These are phyloP conservation scores for Echinops telfairi DNA, from an alignment of 2,113 vertebrate species.

Conservation along the genomic window DNA sequence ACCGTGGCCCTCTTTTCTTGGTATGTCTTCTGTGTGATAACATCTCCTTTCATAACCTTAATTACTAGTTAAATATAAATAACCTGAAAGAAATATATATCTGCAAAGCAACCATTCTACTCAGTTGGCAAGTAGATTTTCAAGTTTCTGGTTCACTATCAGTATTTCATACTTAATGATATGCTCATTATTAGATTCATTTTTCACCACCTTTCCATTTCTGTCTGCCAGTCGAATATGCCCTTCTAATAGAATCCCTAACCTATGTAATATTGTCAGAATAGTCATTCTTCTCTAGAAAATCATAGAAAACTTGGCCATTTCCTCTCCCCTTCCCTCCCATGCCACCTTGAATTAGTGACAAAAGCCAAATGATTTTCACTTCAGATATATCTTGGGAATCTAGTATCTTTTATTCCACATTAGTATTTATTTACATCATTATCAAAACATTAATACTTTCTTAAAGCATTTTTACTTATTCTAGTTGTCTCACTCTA, in stretches of 20 bases:
- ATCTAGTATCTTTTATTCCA: not conserved
- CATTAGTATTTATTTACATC: not conserved
- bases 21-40: not conserved
- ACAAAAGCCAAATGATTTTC: not conserved
- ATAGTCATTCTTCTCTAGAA: not conserved
- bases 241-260: not conserved
- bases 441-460: not conserved
- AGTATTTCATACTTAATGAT: not conserved
- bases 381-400: not conserved
- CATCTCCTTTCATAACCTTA: not conserved
- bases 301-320: not conserved
- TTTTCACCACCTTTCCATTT: not conserved
- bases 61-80: not conserved
- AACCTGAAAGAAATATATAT: not conserved
- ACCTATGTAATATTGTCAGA: not conserved
- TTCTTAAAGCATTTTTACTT: not conserved
- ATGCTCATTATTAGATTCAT: not conserved
- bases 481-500: not conserved
- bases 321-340: not conserved
- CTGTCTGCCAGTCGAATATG: not conserved
- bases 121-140: not conserved
- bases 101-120: slow-evolving; percentile 12
- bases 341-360: not conserved
- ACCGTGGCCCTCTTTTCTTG: not conserved
- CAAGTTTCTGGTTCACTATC: not conserved